phyloP scores from a whole-genome alignment of 2,113 vertebrate genomes.

The Bagarius yarrelli region DNA sequence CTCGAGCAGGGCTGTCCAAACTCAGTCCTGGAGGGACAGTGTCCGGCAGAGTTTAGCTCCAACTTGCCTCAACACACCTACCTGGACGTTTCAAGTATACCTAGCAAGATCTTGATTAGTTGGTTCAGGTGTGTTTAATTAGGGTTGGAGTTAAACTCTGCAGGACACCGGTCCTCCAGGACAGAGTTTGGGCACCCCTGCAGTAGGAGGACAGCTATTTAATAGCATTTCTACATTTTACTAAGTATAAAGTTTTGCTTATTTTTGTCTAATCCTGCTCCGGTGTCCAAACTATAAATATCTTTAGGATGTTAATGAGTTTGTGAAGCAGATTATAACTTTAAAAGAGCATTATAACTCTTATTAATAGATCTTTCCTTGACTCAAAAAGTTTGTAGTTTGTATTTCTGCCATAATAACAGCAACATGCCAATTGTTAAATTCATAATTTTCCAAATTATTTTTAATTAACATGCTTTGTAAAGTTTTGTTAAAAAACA shows the following conservation, averaged over 20 bases:
- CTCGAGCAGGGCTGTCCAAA: too few relatives aligned
- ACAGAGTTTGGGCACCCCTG: too few relatives aligned
- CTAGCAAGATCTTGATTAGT: too few relatives aligned
- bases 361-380: background rate
- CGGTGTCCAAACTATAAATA: constrained; percentile 12
- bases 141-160: too few relatives aligned
- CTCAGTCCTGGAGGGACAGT: too few relatives aligned
- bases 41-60: too few relatives aligned
- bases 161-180: too few relatives aligned
- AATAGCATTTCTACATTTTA: background rate
- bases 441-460: background rate
- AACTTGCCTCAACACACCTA: too few relatives aligned
- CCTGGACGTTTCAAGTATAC: too few relatives aligned
- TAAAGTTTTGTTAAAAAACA: background rate
- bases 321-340: too few relatives aligned
- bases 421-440: background rate
- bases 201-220: background rate
- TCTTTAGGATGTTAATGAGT: constrained; percentile 11
- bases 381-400: background rate
- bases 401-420: background rate
- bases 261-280: constrained; percentile 10
- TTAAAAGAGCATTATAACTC: background rate
- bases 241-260: background rate
- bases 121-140: too few relatives aligned
- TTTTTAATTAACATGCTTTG: background rate